A percentile compares a stretch with the other conserved stretches of the same genome.
Evolutionary conservation across 2,113 vertebrate genomes (phyloP).

Genomic region (Antechinus stuartii): DNA sequence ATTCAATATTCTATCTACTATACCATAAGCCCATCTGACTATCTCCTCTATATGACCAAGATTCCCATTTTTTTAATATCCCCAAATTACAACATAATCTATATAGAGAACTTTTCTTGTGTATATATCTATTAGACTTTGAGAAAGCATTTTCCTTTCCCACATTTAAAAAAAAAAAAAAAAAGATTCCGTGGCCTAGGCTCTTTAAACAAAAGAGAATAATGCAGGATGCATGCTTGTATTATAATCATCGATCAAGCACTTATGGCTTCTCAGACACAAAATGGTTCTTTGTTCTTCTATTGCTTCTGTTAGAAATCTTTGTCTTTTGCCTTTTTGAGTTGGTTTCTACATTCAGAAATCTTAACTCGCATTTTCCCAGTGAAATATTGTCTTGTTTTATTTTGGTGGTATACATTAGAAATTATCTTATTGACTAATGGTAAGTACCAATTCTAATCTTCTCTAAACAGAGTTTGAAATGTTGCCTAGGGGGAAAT

Average conservation of each 20-base stretch:
- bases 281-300: not conserved
- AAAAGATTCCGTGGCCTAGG: not conserved
- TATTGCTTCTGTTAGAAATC: slow-evolving; percentile 3
- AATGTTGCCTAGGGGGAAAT: slow-evolving; percentile 29
- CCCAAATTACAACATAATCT: not conserved
- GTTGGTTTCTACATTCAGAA: slow-evolving; percentile 9
- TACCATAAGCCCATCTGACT: not conserved
- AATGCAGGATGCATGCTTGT: not conserved
- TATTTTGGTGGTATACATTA: slow-evolving; percentile 2
- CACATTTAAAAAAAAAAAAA: too few species aligned
- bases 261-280: not conserved
- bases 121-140: not conserved
- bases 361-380: not conserved
- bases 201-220: not conserved
- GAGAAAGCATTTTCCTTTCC: not conserved
- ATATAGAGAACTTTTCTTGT: not conserved
- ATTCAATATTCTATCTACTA: not conserved
- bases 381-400: not conserved
- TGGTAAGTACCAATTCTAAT: not conserved
- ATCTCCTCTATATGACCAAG: not conserved
- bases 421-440: slow-evolving; percentile 37
- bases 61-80: not conserved
- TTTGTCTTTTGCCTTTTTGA: not conserved
- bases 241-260: not conserved
- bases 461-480: slow-evolving; percentile 46